Conservation (phyloP, 2,113 vertebrate species). For the Promerops cafer region DNA sequence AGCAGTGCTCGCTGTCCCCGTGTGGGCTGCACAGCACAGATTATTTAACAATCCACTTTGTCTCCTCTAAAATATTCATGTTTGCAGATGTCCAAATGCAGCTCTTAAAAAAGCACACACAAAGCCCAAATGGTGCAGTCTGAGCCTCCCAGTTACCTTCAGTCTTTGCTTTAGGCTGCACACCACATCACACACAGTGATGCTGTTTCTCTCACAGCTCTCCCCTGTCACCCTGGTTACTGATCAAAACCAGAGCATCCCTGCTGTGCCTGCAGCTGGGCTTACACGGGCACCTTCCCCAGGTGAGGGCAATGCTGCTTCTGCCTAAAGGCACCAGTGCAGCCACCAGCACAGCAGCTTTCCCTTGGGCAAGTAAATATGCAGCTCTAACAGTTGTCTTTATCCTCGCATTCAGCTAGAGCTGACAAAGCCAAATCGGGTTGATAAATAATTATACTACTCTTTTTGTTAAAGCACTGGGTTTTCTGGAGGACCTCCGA, state of each 20-base stretch:
- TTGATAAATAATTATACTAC: neutral
- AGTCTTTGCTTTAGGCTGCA: neutral
- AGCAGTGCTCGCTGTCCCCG: neutral
- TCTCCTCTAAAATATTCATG: constrained; percentile 63
- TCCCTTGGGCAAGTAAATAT: neutral
- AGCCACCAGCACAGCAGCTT: neutral
- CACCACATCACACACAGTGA: accelerated
- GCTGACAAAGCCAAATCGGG: neutral
- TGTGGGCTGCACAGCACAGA: constrained; percentile 32
- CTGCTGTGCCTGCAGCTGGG: neutral
- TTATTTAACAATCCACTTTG: constrained; percentile 45
- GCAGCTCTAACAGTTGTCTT: neutral
- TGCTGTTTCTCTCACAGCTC: neutral
- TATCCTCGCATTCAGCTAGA: neutral
- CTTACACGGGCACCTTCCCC: neutral
- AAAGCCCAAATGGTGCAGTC: neutral
- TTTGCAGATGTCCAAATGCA: constrained; percentile 39
- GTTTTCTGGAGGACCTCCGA: neutral
- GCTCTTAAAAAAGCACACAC: neutral
- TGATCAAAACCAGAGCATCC: neutral
- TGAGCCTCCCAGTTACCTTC: neutral
- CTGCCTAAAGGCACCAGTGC: neutral
- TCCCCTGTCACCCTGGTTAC: constrained; percentile 25
- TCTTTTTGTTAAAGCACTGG: neutral
- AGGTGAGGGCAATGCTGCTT: neutral